Evolutionary conservation across 2,888 invertebrate genomes (phyloP).

Genomic region (Chelonus formosanus): DNA sequence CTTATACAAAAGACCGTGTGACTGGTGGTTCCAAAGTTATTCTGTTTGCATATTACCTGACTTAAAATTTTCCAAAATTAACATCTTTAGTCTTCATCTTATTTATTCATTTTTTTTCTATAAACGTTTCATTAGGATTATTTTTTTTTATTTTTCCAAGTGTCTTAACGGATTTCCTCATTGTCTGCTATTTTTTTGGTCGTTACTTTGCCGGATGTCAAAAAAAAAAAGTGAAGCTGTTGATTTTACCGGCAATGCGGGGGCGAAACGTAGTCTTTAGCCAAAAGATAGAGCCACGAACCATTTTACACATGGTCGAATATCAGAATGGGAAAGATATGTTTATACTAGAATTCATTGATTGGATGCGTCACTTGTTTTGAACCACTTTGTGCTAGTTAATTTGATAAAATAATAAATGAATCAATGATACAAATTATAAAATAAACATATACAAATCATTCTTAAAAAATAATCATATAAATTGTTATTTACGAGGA

Average conservation of each 20-base stretch:
- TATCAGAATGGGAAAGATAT: slow-evolving; percentile 14
- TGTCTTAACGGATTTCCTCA: neutral
- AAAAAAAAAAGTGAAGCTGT: slow-evolving; percentile 32
- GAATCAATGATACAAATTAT: no score
- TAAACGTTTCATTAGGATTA: neutral
- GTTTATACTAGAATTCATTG: no score
- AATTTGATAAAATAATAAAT: no score
- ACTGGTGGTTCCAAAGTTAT: neutral
- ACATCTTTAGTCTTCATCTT: neutral
- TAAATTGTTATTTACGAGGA: no score
- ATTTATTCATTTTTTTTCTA: no score
- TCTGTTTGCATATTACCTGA: slow-evolving; percentile 40
- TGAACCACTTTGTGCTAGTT: slow-evolving; percentile 25
- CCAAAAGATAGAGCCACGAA: slow-evolving; percentile 58
- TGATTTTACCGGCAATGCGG: slow-evolving; percentile 53
- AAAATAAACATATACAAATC: no score
- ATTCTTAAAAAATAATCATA: no score
- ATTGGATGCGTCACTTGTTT: slow-evolving; percentile 26
- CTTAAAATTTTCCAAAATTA: slow-evolving; percentile 30
- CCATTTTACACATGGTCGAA: slow-evolving; percentile 35
- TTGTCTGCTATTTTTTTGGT: neutral
- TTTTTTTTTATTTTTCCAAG: neutral
- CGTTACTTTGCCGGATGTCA: slow-evolving; percentile 18
- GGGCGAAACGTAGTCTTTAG: slow-evolving; percentile 45
- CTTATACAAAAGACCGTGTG: slow-evolving; percentile 17